Evolutionary conservation across 2,888 invertebrate species (phyloP).

Genomic region (Ethmia dodecea): DNA sequence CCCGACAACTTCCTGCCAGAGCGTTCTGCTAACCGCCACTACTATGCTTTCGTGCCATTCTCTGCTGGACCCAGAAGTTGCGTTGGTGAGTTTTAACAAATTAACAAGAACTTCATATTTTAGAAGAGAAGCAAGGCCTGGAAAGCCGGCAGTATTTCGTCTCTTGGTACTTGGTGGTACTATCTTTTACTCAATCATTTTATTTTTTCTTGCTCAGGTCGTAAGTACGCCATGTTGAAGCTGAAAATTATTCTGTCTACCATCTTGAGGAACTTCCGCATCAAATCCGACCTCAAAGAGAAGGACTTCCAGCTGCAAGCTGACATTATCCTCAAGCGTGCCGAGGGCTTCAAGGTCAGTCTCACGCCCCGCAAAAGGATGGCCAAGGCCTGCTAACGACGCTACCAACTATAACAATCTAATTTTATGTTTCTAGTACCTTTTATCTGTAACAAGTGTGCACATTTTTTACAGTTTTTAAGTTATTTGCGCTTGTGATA

Average conservation of each 20-base stretch:
- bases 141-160: no score
- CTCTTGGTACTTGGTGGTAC: no score
- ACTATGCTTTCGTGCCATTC: conserved; percentile 89
- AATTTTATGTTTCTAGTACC: conserved; percentile 17
- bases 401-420: conserved; percentile 13
- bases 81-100: conserved; percentile 85
- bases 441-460: conserved; percentile 26
- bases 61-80: conserved; percentile 90
- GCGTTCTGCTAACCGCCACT: conserved; percentile 85
- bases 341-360: conserved; percentile 85
- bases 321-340: conserved; percentile 87
- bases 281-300: conserved; percentile 82
- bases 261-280: conserved; percentile 83
- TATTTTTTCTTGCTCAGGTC: conserved; percentile 66
- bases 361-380: conserved; percentile 80
- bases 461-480: conserved; percentile 29
- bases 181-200: no score
- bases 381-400: conserved; percentile 45
- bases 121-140: no score
- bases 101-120: no score
- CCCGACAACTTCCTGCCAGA: conserved; percentile 93
- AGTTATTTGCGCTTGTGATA: conserved; percentile 37
- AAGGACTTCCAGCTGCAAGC: conserved; percentile 84
- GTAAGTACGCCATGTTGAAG: conserved; percentile 89
- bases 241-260: conserved; percentile 87